Base-by-base conservation (phyloP, 35 echinoderm and acorn worm species). In the Apostichopus parvimensis region DNA sequence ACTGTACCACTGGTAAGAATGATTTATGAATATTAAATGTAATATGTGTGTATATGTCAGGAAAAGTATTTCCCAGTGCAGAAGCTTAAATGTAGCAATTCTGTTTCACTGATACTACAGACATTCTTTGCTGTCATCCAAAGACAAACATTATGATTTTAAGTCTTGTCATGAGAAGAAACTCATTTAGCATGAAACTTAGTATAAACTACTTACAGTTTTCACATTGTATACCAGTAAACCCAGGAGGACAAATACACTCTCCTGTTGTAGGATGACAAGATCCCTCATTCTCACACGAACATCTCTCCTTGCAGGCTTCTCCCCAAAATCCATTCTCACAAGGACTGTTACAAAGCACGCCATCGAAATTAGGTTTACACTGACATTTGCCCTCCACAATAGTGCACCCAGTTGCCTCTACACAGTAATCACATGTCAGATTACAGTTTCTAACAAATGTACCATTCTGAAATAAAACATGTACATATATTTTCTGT, bases 191-290 rank as follows among this genome's bases (percentile, higher is more conserved):
- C 34, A 45, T 45, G 34, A 45, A 4, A 45, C 34, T 45, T 45
- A 45, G 34, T 45, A 45, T 45, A 45, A 45, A 45, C 34, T 88
- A 28, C 86, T 73, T 54, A 72, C 86, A 72, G 25, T 88, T 84
- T 71, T 95, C 92, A 79, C 94, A 95, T 13, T 57, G 34, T 28
- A 22, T n/a, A 20, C 94, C 94, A 10, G 73, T 91, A 61, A 77
- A 91, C 45, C 95, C 95, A 52, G 92, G 90, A 62, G 83, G 95
- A 79, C 95, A 96, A 9, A 94, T 77, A 90, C 95, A 96, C 1
- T 72, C 55, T 5, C 93, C 95, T 45, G 88, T 86, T 5, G 15
- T 25, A 9, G 79, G 93, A 57, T 87, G 8, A 64, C 95, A 97
- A 22, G 93, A 87, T 17, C 93, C 95, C 1, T 90, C 71, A 54